Conservation (phyloP, 2,888 invertebrate species). For the Tenthredo scrophulariae region DNA sequence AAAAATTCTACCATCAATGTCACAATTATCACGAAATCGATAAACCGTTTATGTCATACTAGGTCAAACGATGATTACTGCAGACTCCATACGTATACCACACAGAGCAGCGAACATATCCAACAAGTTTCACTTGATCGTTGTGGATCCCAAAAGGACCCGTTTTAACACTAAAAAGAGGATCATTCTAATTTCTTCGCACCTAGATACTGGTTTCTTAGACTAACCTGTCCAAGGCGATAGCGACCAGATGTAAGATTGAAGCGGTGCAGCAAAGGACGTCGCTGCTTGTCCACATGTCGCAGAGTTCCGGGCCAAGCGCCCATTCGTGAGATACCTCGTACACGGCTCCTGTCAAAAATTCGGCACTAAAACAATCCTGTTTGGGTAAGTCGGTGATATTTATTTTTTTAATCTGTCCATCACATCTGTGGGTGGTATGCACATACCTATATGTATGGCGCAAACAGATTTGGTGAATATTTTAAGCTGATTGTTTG, state of each 20-base stretch:
- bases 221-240: conserved; percentile 88
- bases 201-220: background rate
- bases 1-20: conserved; percentile 12
- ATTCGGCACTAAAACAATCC: conserved; percentile 65
- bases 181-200: background rate
- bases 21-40: background rate
- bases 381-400: conserved; percentile 11
- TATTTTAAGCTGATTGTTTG: background rate
- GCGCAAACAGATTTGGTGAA: background rate
- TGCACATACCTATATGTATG: background rate
- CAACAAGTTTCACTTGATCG: background rate
- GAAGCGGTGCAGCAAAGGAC: conserved; percentile 94
- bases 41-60: background rate
- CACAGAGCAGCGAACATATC: background rate
- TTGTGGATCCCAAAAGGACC: background rate
- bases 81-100: background rate
- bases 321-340: conserved; percentile 91
- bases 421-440: background rate
- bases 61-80: background rate
- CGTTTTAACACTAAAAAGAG: background rate
- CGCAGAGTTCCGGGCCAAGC: conserved; percentile 92
- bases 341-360: conserved; percentile 84
- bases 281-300: conserved; percentile 96
- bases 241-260: conserved; percentile 89
- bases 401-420: background rate